Percentiles rank a stretch among this genome's conserved stretches.
Conservation (phyloP, 1,140 invertebrate species). For the Leptinotarsa undecemlineata region DNA sequence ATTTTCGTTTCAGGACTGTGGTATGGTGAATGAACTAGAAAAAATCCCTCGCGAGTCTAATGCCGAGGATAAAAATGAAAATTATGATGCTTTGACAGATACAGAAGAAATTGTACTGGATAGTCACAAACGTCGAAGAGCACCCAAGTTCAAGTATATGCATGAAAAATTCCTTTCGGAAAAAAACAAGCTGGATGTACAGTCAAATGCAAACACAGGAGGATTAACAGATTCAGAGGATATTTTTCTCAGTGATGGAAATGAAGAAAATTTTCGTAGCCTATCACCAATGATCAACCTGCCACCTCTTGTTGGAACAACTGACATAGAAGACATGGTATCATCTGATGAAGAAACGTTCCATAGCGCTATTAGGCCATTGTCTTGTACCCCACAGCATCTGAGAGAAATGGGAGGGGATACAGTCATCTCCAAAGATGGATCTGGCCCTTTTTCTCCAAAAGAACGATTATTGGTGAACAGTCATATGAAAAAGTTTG, state of each 20-base stretch:
- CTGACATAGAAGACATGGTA: conserved; percentile 45
- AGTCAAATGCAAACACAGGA: conserved; percentile 20
- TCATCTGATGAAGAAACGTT: conserved; percentile 49
- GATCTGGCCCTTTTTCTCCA: conserved; percentile 41
- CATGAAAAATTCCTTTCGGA: conserved; percentile 22
- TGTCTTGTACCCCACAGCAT: conserved; percentile 44
- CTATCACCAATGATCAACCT: conserved; percentile 11
- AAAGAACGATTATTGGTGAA: conserved; percentile 35
- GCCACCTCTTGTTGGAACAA: conserved; percentile 16
- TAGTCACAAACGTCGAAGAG: conserved; percentile 29
- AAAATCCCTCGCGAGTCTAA: conserved; percentile 19
- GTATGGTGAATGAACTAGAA: conserved; percentile 45
- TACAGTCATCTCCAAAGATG: conserved; percentile 47
- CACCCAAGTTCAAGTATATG: conserved; percentile 38
- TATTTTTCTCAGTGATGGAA: conserved; percentile 57
- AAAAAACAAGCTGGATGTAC: conserved; percentile 14
- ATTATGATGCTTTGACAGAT: conserved; percentile 56
- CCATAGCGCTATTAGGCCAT: conserved; percentile 25
- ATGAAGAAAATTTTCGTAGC: conserved; percentile 9
- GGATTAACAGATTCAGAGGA: conserved; percentile 60
- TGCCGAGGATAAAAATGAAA: conserved; percentile 11
- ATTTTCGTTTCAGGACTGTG: conserved; percentile 45
- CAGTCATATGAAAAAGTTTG: not conserved
- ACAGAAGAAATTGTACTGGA: conserved; percentile 59
- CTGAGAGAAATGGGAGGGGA: conserved; percentile 42